These are phyloP conservation scores for Nasonia vitripennis DNA, from an alignment of 1,140 invertebrate species.

Conservation along the genomic window DNA sequence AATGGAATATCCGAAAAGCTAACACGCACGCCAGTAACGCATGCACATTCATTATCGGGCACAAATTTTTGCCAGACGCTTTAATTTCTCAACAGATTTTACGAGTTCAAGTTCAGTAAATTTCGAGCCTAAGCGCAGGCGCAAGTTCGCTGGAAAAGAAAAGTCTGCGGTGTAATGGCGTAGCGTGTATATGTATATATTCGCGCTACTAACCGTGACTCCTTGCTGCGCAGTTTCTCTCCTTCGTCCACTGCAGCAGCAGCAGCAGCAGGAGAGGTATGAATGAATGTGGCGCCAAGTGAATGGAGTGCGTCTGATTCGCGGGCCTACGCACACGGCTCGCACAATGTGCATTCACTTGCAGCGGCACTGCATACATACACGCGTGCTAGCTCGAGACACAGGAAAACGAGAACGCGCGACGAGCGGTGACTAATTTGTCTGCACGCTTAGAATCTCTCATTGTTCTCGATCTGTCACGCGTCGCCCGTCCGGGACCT, in stretches of 20 bases:
- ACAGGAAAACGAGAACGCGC: constrained; percentile 46
- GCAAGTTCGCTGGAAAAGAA: neutral
- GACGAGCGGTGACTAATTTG: constrained; percentile 67
- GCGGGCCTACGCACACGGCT: constrained; percentile 64
- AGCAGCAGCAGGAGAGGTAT: constrained; percentile 58
- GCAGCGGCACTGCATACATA: neutral
- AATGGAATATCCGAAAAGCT: neutral
- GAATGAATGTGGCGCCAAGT: constrained; percentile 75
- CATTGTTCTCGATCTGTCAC: constrained; percentile 54
- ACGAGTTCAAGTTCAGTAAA: constrained; percentile 50
- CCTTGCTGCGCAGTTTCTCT: constrained; percentile 19
- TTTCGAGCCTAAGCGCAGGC: neutral
- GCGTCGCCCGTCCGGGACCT: neutral
- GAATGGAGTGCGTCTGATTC: constrained; percentile 73
- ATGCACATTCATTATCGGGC: constrained; percentile 17
- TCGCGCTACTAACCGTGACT: constrained; percentile 42
- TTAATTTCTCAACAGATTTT: neutral
- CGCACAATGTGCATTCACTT: constrained; percentile 47
- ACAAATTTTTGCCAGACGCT: neutral
- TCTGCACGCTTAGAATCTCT: constrained; percentile 56
- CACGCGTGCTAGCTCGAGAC: constrained; percentile 20
- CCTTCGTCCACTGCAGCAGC: constrained; percentile 12
- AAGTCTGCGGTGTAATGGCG: neutral
- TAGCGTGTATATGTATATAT: neutral
- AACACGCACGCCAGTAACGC: neutral